phyloP scores from a whole-genome alignment of 2,113 vertebrate genomes.

The Lynx canadensis region DNA sequence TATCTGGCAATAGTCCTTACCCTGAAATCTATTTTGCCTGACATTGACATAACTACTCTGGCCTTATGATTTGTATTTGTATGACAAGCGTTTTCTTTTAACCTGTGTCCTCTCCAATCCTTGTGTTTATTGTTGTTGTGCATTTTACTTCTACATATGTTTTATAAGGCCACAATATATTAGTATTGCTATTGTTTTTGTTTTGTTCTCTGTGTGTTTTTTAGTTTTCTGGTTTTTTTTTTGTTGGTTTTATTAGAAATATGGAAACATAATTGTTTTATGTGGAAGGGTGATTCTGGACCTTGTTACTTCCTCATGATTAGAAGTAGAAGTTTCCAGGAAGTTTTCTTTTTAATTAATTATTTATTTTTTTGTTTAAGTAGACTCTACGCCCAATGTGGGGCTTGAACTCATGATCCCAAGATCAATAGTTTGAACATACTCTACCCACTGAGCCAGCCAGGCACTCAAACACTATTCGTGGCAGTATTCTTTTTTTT shows the following conservation, averaged over 20 bases:
- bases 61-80: not conserved
- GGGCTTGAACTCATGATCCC: too few relatives aligned
- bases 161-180: not conserved
- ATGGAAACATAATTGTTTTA: not conserved
- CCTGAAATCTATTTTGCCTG: not conserved
- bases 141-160: not conserved
- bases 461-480: too few relatives aligned
- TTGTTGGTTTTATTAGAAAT: not conserved
- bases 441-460: too few relatives aligned
- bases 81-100: not conserved
- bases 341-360: not conserved
- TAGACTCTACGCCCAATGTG: too few relatives aligned
- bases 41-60: not conserved
- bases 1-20: not conserved
- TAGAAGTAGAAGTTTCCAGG: not conserved
- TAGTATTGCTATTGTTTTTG: not conserved
- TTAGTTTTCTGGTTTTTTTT: not conserved
- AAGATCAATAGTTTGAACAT: too few relatives aligned
- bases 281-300: not conserved
- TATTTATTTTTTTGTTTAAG: too few relatives aligned
- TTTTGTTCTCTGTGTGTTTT: not conserved
- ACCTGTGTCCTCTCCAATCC: not conserved
- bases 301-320: not conserved
- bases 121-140: not conserved
- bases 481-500: too few relatives aligned